Evolutionary conservation across 2,113 vertebrate genomes (phyloP), one percentile per base, ranked within the genome.

Genomic region (Corythoichthys intestinalis): DNA sequence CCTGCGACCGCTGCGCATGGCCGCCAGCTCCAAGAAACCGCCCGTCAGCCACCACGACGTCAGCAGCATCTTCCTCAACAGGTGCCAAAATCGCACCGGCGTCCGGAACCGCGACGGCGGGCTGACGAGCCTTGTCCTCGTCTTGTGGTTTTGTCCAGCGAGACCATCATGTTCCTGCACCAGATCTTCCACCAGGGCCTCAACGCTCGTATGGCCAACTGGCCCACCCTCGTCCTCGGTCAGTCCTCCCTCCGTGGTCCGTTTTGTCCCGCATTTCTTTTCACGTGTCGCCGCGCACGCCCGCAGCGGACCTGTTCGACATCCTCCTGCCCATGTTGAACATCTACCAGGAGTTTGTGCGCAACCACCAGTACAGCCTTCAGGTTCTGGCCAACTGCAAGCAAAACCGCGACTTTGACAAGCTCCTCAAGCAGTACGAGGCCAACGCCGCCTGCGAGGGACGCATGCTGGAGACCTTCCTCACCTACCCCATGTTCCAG

Each of bases 151-250:
- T 14, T 6, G 14, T 82, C 34, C 73, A 99, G 97, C 87, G 97
- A 99, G 93, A 98, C 97, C 72, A 98, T 99, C 85, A 99, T 99
- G 96, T 99, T 99, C 85, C 94, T 99, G 79, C 96, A 99, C 79
- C 95, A 99, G 92, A 98, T 99, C 92, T 99, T 99, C 91, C 96
- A 98, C 80, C 97, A 99, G 83, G 97, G 97, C 58, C 91, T 99
- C 50, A 95, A 98, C 80, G 97, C 97, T 72, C 94, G 96, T 73
- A 95, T 99, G 77, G 95, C 94, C 70, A 99, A 95, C 85, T 98
- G 97, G 97, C 97, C 96, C 54, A 98, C 96, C 10, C 91, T 98
- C 66, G 94, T 99, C 73, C 92, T 99, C 83, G 97, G 97, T 99
- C 86, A 93, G 95, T 47, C 52, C 2, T 6, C 28, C 38, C n/a